Conservation (phyloP, 2,113 vertebrate species). For the Manacus vitellinus region DNA sequence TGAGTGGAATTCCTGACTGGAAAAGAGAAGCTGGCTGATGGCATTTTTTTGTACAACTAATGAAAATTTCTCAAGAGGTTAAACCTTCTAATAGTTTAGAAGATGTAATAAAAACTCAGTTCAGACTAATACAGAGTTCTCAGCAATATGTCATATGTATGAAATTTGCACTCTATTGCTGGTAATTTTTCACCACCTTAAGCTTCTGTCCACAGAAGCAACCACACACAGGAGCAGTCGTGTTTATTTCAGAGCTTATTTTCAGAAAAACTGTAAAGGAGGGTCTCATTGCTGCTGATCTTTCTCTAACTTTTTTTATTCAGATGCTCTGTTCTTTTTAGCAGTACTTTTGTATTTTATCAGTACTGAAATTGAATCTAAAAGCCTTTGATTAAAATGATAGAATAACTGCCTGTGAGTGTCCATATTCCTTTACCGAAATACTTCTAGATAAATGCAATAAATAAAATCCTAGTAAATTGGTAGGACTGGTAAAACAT, state of each 20-base stretch:
- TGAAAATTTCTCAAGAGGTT: constrained; percentile 29
- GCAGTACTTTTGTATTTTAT: background rate
- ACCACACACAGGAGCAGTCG: background rate
- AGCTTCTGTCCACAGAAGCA: background rate
- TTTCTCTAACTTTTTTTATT: background rate
- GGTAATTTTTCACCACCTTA: background rate
- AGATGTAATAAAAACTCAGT: constrained; percentile 2
- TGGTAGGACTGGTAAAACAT: background rate
- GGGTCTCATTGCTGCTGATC: background rate
- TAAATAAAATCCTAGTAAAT: background rate
- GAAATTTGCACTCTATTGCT: background rate
- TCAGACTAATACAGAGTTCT: background rate
- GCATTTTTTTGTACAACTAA: background rate
- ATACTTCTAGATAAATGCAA: background rate
- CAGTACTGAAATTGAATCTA: background rate
- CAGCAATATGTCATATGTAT: background rate
- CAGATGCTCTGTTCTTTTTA: background rate
- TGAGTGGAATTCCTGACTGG: background rate
- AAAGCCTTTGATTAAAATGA: background rate
- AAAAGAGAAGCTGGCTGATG: background rate
- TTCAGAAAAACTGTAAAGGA: background rate
- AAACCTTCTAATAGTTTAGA: constrained; percentile 2
- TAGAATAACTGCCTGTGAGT: background rate
- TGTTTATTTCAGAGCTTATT: background rate
- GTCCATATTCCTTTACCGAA: background rate